Percentiles rank a stretch among this genome's conserved stretches.
Conservation (phyloP, 1,140 invertebrate genomes). For the Heliothis subflexa region DNA sequence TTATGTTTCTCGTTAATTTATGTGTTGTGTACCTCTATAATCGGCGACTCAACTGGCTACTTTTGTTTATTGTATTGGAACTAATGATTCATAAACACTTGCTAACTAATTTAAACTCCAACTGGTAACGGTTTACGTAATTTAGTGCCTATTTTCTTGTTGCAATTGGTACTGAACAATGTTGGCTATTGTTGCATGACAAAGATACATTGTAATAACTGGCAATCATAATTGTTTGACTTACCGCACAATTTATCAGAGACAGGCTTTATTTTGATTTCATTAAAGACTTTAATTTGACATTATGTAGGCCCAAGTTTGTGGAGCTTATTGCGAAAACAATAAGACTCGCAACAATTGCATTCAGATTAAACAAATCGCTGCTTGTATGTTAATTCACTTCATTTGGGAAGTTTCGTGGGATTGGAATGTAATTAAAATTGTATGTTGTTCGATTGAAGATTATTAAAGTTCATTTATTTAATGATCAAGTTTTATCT, state of each 20-base stretch:
- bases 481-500: background rate
- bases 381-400: conserved; percentile 43
- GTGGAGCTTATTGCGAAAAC: conserved; percentile 41
- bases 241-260: conserved; percentile 70
- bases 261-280: conserved; percentile 61
- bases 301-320: conserved; percentile 46
- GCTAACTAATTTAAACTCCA: conserved; percentile 72
- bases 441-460: conserved; percentile 15
- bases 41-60: conserved; percentile 41
- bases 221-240: conserved; percentile 72
- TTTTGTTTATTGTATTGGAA: conserved; percentile 61
- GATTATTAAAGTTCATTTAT: conserved; percentile 21
- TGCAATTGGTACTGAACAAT: conserved; percentile 78
- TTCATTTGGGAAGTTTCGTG: conserved; percentile 23
- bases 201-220: conserved; percentile 78
- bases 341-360: conserved; percentile 19
- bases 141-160: conserved; percentile 79
- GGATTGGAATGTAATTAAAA: conserved; percentile 17
- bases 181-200: conserved; percentile 78
- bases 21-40: conserved; percentile 57
- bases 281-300: conserved; percentile 53
- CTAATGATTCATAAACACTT: conserved; percentile 78
- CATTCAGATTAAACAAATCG: conserved; percentile 34
- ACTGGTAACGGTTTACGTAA: conserved; percentile 78
- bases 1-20: conserved; percentile 54